Evolutionary conservation across 2,113 vertebrate genomes (phyloP), one percentile per base, ranked within the genome.

Genomic region (Tachysurus fulvidraco): DNA sequence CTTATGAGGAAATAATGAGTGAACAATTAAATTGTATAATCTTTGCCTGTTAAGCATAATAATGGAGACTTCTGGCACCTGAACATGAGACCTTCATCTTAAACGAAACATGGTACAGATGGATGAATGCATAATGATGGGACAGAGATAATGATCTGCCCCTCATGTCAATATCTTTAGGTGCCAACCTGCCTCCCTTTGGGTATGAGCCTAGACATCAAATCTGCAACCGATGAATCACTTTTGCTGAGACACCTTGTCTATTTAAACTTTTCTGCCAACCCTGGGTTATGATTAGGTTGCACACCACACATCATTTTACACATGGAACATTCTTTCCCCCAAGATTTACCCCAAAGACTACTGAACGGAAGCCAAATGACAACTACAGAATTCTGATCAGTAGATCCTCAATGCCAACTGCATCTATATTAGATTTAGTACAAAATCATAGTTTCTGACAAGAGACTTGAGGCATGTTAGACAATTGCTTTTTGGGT

Each of bases 181-280:
- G 90, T 91, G 92, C 89, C 90, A 92, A 88, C 88, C 89, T 87
- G 86, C 85, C 88, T 91, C 88, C 87, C 67, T 85, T 77, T 77
- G 83, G 86, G 86, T 84, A 89, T 19, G 62, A 85, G 78, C 54
- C 65, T 86, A 84, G 90, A 89, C 84, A 83, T 84, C 85, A 87
- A 86, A 88, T 85, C 84, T 88, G 80, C 83, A 90, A 85, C 85
- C 90, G 87, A 87, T 64, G n/a, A 85, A 79, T 54, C 84, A 80
- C 87, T 90, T 88, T 91, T 83, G 80, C 85, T 88, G 83, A 86
- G 83, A 90, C 90, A 62, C 71, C 83, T 79, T 83, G 78, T 83
- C 81, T 60, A 52, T 82, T 85, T 86, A 73, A 92, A 87, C 83
- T 55, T 88, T 87, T 76, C 83, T n/a, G 36, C 84, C 50, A 83